Percentiles rank a stretch among this genome's conserved stretches.
Conservation (phyloP, 2,113 vertebrate species). For the Gymnocephalus cernua region DNA sequence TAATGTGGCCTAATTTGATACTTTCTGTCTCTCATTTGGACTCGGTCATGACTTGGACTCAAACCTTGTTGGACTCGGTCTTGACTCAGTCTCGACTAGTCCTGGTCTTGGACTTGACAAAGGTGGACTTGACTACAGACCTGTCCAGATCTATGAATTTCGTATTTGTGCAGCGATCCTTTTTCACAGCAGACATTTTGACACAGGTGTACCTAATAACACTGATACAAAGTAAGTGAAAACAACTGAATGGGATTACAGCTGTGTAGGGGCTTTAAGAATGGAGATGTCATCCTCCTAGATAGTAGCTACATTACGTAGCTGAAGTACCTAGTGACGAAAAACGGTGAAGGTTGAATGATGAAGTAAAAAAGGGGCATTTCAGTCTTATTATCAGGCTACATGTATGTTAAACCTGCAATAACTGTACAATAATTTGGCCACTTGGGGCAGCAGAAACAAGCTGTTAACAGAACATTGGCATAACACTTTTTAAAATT, state of each 20-base stretch:
- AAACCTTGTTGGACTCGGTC: too few relatives aligned
- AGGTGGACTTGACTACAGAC: too few relatives aligned
- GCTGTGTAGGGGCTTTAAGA: neutral
- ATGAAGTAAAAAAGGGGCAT: neutral
- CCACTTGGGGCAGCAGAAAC: slow-evolving; percentile 2
- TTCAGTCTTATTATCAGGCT: neutral
- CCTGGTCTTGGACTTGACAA: too few relatives aligned
- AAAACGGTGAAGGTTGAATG: neutral
- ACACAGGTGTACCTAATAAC: neutral
- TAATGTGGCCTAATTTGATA: too few relatives aligned
- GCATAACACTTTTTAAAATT: neutral
- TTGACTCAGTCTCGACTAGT: too few relatives aligned
- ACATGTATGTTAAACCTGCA: neutral
- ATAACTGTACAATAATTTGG: neutral
- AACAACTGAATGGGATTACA: neutral
- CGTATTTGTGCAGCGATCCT: neutral
- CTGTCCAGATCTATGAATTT: neutral
- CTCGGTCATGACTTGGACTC: too few relatives aligned
- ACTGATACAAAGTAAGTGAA: neutral
- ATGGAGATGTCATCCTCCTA: neutral
- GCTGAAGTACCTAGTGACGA: neutral
- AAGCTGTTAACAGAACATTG: neutral
- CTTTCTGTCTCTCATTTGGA: too few relatives aligned
- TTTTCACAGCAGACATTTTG: neutral
- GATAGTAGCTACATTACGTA: neutral